Evolutionary conservation across 2,113 vertebrate species (phyloP).

Genomic region (Larimichthys polyactis): DNA sequence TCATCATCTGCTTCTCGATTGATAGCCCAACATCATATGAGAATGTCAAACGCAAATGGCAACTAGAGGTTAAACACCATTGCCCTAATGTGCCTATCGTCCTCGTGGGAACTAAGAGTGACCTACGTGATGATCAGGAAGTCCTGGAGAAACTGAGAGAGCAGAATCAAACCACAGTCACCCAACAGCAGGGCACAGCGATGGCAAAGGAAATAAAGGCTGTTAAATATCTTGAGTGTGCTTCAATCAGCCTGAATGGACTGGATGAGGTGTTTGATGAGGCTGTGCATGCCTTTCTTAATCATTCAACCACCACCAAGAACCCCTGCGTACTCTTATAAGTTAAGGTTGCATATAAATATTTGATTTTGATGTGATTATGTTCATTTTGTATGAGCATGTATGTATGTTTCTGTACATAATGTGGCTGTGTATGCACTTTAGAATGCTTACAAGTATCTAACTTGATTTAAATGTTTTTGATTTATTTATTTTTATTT

Average conservation of each 20-base stretch:
- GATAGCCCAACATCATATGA: conserved; percentile 89
- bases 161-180: conserved; percentile 88
- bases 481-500: not conserved
- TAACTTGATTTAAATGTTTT: not conserved
- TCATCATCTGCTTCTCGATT: conserved; percentile 92
- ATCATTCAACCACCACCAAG: conserved; percentile 74
- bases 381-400: not conserved
- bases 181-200: conserved; percentile 85
- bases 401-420: not conserved
- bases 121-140: conserved; percentile 88
- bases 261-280: conserved; percentile 91
- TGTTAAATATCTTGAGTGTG: conserved; percentile 91
- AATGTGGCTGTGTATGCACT: not conserved
- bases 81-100: conserved; percentile 91
- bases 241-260: conserved; percentile 89
- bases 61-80: conserved; percentile 90
- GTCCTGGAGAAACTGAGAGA: conserved; percentile 88
- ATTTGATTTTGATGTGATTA: not conserved
- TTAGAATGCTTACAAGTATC: not conserved
- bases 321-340: conserved; percentile 28
- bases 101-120: conserved; percentile 92
- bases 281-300: conserved; percentile 88
- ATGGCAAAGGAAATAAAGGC: conserved; percentile 90
- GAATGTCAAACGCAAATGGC: conserved; percentile 91
- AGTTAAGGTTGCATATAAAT: not conserved